Evolutionary conservation across 92 coral and sea anemone species (phyloP).

Genomic region (Bergia puertoricense): DNA sequence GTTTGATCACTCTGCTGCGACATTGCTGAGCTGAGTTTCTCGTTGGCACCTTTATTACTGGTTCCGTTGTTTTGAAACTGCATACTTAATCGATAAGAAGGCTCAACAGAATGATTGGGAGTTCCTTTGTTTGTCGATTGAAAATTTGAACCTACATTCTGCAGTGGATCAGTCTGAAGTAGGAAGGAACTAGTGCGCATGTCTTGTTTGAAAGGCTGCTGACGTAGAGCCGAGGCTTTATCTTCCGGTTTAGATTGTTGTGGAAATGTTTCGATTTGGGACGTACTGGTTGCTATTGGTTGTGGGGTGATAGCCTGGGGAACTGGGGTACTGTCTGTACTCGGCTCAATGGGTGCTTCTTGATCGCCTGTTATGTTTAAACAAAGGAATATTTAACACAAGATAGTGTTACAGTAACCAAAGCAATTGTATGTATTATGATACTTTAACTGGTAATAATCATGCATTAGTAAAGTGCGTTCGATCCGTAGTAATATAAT

Average conservation of each 20-base stretch:
- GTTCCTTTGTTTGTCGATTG: not conserved
- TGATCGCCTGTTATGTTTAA: not conserved
- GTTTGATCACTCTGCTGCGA: not conserved
- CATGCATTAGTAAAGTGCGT: no score
- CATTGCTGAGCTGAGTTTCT: constrained; percentile 1
- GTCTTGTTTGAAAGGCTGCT: not conserved
- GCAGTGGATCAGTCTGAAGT: not conserved
- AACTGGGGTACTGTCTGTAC: not conserved
- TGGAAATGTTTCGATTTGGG: not conserved
- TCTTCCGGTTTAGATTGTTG: not conserved
- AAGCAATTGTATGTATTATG: not conserved
- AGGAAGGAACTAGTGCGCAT: not conserved
- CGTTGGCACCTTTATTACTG: not conserved
- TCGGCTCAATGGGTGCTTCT: not conserved
- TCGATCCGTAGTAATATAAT: no score
- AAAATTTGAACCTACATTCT: not conserved
- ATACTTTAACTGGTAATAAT: no score
- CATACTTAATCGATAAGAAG: not conserved
- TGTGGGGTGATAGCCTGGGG: not conserved
- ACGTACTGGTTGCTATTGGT: not conserved
- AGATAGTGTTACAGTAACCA: not conserved
- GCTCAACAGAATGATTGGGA: not conserved
- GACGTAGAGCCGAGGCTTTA: not conserved
- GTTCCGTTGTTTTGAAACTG: not conserved
- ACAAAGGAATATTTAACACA: not conserved